Base-by-base conservation (phyloP, 1,140 invertebrate genomes). In the Drosophila tropicalis region DNA sequence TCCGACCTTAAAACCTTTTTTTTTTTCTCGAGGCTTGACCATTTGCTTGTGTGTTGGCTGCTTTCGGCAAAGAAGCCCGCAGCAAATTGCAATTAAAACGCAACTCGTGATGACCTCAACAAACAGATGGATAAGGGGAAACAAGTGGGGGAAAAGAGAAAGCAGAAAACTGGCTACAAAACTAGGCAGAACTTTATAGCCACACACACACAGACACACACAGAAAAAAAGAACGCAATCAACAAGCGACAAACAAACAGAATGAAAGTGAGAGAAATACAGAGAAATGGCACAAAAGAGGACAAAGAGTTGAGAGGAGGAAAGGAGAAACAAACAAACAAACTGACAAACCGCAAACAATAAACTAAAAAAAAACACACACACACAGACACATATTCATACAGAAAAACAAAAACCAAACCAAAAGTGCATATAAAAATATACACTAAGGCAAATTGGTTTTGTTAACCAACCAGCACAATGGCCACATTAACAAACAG, bases 391-490 rank as follows among this genome's bases (percentile, higher is more conserved):
- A 22, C 22, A 22, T n/a, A n/a, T 4, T 4, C 29, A 29, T 29
- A 29, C 29, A 29, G 29, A 63, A 67, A 62, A 58, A 39, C 29
- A 47, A 62, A 40, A 62, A 51, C 39, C 61, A 62, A 62, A 62
- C 79, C 75, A 76, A 63, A 70, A 68, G 54, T 68, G 62, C 58
- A 74, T 65, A 81, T 77, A 81, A 82, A 82, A 82, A 81, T 78
- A 81, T 78, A 72, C 79, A 77, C 73, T 78, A 76, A 81, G 79
- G 79, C 73, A 82, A 81, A 81, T 82, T 81, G 70, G 78, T 72
- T 81, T 76, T 82, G 79, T 82, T 79, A 79, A 79, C 70, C 76
- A 79, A 79, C 70, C 76, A 79, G 70, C 65, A 73, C 69, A 79
- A 79, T 78, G 70, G 76, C 61, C 63, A 68, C 70, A 79, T 79